Evolutionary conservation across 2,888 invertebrate species (phyloP).

Genomic region (Caenorhabditis parvicauda): DNA sequence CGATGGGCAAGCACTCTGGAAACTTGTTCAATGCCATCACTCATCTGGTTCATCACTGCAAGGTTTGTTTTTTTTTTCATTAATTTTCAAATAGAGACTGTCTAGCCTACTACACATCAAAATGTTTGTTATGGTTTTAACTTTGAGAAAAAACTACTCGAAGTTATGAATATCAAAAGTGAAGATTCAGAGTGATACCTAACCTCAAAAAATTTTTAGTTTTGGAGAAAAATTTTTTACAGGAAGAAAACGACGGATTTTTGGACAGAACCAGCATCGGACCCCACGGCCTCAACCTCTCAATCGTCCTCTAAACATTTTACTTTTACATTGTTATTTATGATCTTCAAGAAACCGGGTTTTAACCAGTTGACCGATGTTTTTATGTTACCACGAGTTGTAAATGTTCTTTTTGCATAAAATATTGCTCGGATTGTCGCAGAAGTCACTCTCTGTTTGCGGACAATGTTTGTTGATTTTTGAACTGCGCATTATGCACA

Average conservation of each 20-base stretch:
- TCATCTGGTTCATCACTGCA: slow-evolving; percentile 33
- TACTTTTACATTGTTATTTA: no score
- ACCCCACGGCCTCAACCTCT: slow-evolving; percentile 27
- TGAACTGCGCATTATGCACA: no score
- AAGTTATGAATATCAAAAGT: neutral
- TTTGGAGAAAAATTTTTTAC: neutral
- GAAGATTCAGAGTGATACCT: neutral
- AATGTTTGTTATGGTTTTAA: no score
- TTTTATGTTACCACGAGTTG: no score
- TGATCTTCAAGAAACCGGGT: no score
- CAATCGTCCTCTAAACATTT: slow-evolving; percentile 14
- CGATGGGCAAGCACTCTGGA: slow-evolving; percentile 18
- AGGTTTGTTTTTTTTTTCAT: slow-evolving; percentile 6
- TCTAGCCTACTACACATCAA: no score
- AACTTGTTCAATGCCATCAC: slow-evolving; percentile 35
- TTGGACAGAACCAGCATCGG: slow-evolving; percentile 32
- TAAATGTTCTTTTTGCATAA: no score
- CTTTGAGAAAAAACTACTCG: neutral
- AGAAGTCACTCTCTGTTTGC: no score
- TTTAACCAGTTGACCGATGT: no score
- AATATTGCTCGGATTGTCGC: no score
- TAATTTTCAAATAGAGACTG: neutral
- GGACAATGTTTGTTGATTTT: no score
- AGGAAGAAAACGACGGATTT: slow-evolving; percentile 29
- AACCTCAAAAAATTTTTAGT: neutral